Evolutionary conservation across 2,797 vertebrate genomes (phyloP), one percentile per base, ranked within the genome.

Genomic region (Spinus pinus): DNA sequence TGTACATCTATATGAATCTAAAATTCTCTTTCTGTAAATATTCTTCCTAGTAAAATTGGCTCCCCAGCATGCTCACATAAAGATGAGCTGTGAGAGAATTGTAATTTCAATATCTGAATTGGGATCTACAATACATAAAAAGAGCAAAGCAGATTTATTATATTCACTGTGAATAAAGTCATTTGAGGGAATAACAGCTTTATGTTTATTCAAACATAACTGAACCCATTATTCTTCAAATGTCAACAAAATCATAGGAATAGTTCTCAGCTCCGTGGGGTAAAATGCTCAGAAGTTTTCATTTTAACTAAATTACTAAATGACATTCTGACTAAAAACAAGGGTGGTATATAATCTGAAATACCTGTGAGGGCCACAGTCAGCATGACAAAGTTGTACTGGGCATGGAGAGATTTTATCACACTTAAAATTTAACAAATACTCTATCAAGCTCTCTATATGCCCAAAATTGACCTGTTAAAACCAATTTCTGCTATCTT

Each of bases 141-240:
- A 86, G n/a, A 58, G 62, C 41, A 85, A 93, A 67, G 20, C 41
- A 67, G 56, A 81, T 79, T 90, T 90, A 92, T 92, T 86, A 70
- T 28, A 80, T 62, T 47, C 79, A 35, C 67, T 75, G 33, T 49
- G 56, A 93, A 79, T 73, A 60, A 90, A 86, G 88, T n/a, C 0
- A 5, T 88, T 62, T 51, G 56, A 90, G 62, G 47, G 31, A 94
- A 81, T 65, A 86, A 81, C 54, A 62, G 46, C 41, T 84, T 93
- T 75, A 56, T 91, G 73, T 91, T 94, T 91, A 80, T 75, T 91
- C 62, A 88, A 60, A 92, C 58, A 69, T 57, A 75, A 91, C 79
- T 50, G 61, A 74, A 65, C 28, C 66, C 60, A 39, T 88, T 90
- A 81, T 58, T 88, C 66, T 81, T 88, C 73, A 84, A 90, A 86